Evolutionary conservation across 2,888 invertebrate species (phyloP), one percentile per base, ranked within the genome.

Genomic region (Alloscopus bannaensis): DNA sequence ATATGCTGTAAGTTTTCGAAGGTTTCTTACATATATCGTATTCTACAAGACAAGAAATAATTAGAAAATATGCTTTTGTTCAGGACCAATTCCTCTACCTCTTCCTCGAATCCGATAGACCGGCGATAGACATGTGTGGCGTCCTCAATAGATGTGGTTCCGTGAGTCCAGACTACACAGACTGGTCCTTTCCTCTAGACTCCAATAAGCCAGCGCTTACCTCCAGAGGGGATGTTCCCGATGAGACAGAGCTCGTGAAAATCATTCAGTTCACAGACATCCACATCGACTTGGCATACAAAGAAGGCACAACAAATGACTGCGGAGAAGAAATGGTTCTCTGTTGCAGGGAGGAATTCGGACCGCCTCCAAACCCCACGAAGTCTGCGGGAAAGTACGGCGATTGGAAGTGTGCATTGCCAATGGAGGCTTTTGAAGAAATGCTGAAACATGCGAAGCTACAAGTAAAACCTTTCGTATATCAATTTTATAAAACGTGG

Each of bases 231-330:
- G 29, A 24, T 18, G 16, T 57, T 13, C 22, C 40, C 2, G 73
- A n/a, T 73, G n/a, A 52, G 18, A 20, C 36, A 11, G 1, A 29
- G 1, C 92, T 93, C 31, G 94, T 95, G 88, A 96, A 97, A 90
- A 95, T 98, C n/a, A 90, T 99, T 6, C 99, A 99, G 87, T 91
- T 99, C 83, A 96, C 97, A 0, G 99, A 99, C 88, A 95, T 98
- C 0, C 99, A 99, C 88, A 94, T 95, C 87, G 99, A 99, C 89
- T 94, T 96, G 0, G 94, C 95, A 87, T 99, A 99, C 87, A 92
- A 93, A 80, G 95, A 94, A 90, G 95, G 94, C 83, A 91, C 94
- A 6, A 96, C 96, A 87, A 97, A 97, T 0, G 94, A 95, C 83
- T 99, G 98, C 88, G 76, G 76, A 4, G 93, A 94, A 80, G 95